Evolutionary conservation across 2,888 invertebrate genomes (phyloP).

Genomic region (Pristionchus maxplancki): DNA sequence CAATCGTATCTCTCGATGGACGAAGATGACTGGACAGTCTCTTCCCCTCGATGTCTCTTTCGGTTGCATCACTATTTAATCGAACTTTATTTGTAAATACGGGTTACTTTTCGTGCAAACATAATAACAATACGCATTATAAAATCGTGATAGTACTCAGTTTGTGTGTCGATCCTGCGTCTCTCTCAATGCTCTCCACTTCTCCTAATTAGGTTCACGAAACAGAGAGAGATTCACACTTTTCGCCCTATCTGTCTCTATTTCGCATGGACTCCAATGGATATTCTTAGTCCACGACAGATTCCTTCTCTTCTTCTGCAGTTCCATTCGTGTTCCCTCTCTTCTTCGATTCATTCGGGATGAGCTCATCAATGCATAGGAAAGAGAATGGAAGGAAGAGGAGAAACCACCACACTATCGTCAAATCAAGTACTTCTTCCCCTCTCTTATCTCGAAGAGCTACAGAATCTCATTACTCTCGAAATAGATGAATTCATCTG

Average conservation of each 20-base stretch:
- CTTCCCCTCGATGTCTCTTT: not conserved
- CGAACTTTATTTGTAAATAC: not conserved
- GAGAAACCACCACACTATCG: constrained; percentile 33
- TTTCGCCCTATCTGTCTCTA: not conserved
- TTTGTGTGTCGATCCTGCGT: not conserved
- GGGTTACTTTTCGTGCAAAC: not conserved
- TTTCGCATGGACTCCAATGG: not conserved
- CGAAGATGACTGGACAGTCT: not conserved
- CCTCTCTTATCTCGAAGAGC: not conserved
- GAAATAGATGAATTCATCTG: not conserved
- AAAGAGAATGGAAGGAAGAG: not conserved
- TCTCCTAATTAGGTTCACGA: constrained; percentile 38
- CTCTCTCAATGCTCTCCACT: not conserved
- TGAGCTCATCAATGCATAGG: constrained; percentile 40
- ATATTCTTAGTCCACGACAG: not conserved
- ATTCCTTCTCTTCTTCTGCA: not conserved
- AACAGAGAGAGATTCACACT: constrained; percentile 32
- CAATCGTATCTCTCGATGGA: constrained; percentile 37
- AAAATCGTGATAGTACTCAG: too few species aligned
- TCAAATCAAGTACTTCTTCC: constrained; percentile 17
- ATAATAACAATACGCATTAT: not conserved
- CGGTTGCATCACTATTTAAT: not conserved
- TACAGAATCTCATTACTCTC: constrained; percentile 11
- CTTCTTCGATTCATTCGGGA: constrained; percentile 15
- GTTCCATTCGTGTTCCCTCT: constrained; percentile 22